Evolutionary conservation across 2,113 vertebrate species (phyloP).

Genomic region (Mus pahari): DNA sequence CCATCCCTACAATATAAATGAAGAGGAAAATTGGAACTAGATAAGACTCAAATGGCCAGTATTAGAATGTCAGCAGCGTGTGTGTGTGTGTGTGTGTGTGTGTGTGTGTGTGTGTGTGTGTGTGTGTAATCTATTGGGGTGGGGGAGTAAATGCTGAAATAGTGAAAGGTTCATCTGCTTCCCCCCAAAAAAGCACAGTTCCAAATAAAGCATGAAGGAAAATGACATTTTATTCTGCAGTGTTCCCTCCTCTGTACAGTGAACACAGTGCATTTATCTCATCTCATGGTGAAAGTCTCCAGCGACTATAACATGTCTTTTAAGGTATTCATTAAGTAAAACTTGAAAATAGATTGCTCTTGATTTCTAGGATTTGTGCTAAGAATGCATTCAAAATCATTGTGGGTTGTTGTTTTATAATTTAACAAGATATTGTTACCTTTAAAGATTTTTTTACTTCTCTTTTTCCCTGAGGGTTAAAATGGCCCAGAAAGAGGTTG

Average conservation of each 20-base stretch:
- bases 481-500: slow-evolving; percentile 66
- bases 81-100: not conserved
- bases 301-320: slow-evolving; percentile 70
- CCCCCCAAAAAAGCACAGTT: not conserved
- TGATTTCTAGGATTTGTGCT: slow-evolving; percentile 59
- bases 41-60: slow-evolving; percentile 73
- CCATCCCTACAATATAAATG: slow-evolving; percentile 73
- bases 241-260: slow-evolving; percentile 58
- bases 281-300: slow-evolving; percentile 70
- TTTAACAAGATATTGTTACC: slow-evolving; percentile 59
- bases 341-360: slow-evolving; percentile 51
- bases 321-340: slow-evolving; percentile 69
- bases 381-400: slow-evolving; percentile 36
- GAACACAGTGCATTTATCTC: slow-evolving; percentile 47
- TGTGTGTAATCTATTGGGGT: not conserved
- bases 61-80: slow-evolving; percentile 75
- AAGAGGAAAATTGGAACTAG: slow-evolving; percentile 71
- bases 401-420: slow-evolving; percentile 69
- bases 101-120: not conserved
- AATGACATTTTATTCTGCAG: slow-evolving; percentile 75
- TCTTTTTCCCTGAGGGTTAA: slow-evolving; percentile 67
- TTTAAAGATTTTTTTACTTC: slow-evolving; percentile 58
- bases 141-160: slow-evolving; percentile 56
- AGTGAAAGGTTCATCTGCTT: slow-evolving; percentile 57
- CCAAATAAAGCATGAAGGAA: slow-evolving; percentile 65